These are phyloP conservation scores for Poeciliopsis occidentalis DNA, from an alignment of 2,113 vertebrate species.

Conservation along the genomic window DNA sequence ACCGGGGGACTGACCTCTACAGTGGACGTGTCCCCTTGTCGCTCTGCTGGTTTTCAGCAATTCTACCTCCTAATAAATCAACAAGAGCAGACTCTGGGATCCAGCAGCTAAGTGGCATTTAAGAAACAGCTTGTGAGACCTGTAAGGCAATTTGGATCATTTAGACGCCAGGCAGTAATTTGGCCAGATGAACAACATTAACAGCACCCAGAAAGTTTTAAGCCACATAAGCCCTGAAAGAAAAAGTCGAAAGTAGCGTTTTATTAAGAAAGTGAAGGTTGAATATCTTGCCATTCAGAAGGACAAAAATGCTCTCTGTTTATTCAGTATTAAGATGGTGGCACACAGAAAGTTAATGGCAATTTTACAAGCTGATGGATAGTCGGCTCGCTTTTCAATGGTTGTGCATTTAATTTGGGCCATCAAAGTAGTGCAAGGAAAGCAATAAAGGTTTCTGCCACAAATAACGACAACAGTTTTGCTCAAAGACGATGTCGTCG, in stretches of 20 bases:
- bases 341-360: conserved; percentile 45
- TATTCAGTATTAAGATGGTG: conserved; percentile 42
- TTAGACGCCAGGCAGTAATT: conserved; percentile 74
- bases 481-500: conserved; percentile 18
- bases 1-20: conserved; percentile 65
- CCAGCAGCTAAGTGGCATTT: conserved; percentile 78
- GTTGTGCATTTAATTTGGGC: conserved; percentile 33
- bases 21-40: conserved; percentile 59
- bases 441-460: conserved; percentile 40
- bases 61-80: conserved; percentile 71
- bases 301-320: conserved; percentile 43
- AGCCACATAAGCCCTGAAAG: conserved; percentile 42
- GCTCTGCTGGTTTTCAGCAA: conserved; percentile 67
- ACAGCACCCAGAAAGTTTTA: conserved; percentile 60
- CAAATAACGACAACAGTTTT: conserved; percentile 15
- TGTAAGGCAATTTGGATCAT: conserved; percentile 69
- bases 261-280: conserved; percentile 39
- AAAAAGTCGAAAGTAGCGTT: conserved; percentile 37
- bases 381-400: conserved; percentile 28
- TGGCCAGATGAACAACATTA: conserved; percentile 71
- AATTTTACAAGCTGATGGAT: conserved; percentile 41
- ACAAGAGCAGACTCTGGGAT: conserved; percentile 64
- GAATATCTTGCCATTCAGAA: conserved; percentile 35
- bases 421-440: conserved; percentile 38
- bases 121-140: conserved; percentile 71